These are phyloP conservation scores for Diorhabda elongata DNA, from an alignment of 1,140 invertebrate species.

Conservation along the genomic window DNA sequence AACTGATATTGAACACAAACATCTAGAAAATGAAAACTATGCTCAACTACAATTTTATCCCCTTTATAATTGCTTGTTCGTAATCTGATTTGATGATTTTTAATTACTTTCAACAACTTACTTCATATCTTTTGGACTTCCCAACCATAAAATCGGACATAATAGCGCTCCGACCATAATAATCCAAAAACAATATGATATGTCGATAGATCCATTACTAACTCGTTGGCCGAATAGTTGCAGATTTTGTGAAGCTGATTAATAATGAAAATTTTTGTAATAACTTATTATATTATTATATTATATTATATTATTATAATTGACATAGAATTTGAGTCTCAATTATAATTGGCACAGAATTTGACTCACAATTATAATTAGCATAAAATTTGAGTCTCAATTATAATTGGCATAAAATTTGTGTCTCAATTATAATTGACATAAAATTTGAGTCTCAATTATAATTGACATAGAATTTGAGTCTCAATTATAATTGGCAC, in stretches of 20 bases:
- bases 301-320: too few species aligned
- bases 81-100: not conserved
- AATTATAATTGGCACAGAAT: too few species aligned
- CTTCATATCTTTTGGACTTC: conserved; percentile 81
- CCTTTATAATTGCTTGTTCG: not conserved
- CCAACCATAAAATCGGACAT: conserved; percentile 76
- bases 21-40: conserved; percentile 45
- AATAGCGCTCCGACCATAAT: conserved; percentile 63
- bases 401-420: too few species aligned
- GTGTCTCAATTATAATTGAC: too few species aligned
- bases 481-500: too few species aligned
- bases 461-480: too few species aligned
- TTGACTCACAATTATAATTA: too few species aligned
- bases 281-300: too few species aligned
- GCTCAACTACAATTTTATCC: not conserved
- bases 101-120: conserved; percentile 44
- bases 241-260: conserved; percentile 67
- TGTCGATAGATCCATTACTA: conserved; percentile 54
- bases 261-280: too few species aligned
- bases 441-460: too few species aligned
- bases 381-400: too few species aligned
- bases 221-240: conserved; percentile 67
- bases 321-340: too few species aligned
- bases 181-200: conserved; percentile 75
- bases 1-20: conserved; percentile 57